Base-by-base conservation (phyloP, 2,797 vertebrate genomes). In the Sciurus vulgaris region DNA sequence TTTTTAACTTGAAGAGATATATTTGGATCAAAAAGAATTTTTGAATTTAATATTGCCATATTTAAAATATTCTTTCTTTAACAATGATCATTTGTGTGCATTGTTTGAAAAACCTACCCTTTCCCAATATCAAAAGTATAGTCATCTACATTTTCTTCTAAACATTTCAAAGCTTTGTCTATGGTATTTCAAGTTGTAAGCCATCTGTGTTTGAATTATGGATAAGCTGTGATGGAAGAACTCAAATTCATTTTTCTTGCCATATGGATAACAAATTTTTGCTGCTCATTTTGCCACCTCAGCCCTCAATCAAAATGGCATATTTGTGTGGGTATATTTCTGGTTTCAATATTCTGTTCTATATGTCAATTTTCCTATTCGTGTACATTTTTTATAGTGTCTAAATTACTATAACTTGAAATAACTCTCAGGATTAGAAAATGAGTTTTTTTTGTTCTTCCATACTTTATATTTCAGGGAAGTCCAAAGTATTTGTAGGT, bases 201-300 rank as follows among this genome's bases (percentile, higher is more conserved):
- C 69, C 69, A 94, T 81, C 61, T 90, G 92, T 67, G 44, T 59
- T 77, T 93, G 86, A 96, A 95, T 84, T 94, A 93, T 92, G n/a
- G 38, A 61, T 88, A 61, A 54, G 44, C 49, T 90, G 54, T 82
- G 74, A 86, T n/a, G 38, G 72, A 92, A 6, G 20, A 90, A 90
- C 73, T 90, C 82, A 65, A 59, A 59, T 89, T 77, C 65, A 67
- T 41, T 88, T 96, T 94, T 92, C 65, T 87, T 90, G 54, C 69
- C 67, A 77, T 54, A 85, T 38, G 82, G 49, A 65, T 81, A 91
- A 88, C 67, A 93, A 86, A 59, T 77, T 73, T 93, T 89, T 93
- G 61, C 73, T 78, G 79, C 72, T 94, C 59, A 93, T 82, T 96
- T 94, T 85, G 35, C 76, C 7, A 63, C 63, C 54, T 89, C 61